A percentile compares a stretch with the other conserved stretches of the same genome.
Evolutionary conservation across 2,888 invertebrate genomes (phyloP).

Genomic region (Apomyelois bistriatella): DNA sequence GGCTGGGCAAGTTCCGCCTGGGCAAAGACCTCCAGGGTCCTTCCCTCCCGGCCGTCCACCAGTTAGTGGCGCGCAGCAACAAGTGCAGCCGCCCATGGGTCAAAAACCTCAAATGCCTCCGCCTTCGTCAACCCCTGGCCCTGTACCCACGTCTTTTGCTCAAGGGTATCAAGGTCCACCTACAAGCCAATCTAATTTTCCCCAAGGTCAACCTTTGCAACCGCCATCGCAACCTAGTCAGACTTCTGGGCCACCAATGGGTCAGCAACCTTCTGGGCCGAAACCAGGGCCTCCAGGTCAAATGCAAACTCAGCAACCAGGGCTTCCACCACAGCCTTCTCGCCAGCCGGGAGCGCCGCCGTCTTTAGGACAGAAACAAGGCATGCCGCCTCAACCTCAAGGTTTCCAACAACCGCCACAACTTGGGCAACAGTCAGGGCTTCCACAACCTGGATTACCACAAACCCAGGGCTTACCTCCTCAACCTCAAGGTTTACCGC

Average conservation of each 20-base stretch:
- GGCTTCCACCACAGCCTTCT: conserved; percentile 26
- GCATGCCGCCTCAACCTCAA: conserved; percentile 19
- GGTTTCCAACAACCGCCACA: conserved; percentile 21
- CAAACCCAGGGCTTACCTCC: conserved; percentile 25
- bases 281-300: conserved; percentile 24
- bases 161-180: conserved; percentile 34
- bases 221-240: conserved; percentile 39
- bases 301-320: conserved; percentile 32
- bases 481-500: conserved; percentile 23
- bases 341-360: conserved; percentile 20
- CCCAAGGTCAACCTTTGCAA: conserved; percentile 29
- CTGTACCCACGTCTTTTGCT: conserved; percentile 27
- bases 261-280: conserved; percentile 22
- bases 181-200: conserved; percentile 32
- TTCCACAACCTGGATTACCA: conserved; percentile 27
- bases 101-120: conserved; percentile 34
- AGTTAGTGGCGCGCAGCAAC: conserved; percentile 39
- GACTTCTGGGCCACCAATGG: conserved; percentile 28
- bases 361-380: conserved; percentile 17
- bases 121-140: conserved; percentile 41
- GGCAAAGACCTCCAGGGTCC: conserved; percentile 29
- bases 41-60: conserved; percentile 34
- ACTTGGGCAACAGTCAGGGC: conserved; percentile 13
- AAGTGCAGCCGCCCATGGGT: conserved; percentile 28
- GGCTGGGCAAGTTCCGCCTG: conserved; percentile 36